Percentiles rank a stretch among this genome's conserved stretches.
These are phyloP conservation scores for Epizoanthus rinbou DNA, from an alignment of 92 coral and sea anemone species.

Conservation along the genomic window DNA sequence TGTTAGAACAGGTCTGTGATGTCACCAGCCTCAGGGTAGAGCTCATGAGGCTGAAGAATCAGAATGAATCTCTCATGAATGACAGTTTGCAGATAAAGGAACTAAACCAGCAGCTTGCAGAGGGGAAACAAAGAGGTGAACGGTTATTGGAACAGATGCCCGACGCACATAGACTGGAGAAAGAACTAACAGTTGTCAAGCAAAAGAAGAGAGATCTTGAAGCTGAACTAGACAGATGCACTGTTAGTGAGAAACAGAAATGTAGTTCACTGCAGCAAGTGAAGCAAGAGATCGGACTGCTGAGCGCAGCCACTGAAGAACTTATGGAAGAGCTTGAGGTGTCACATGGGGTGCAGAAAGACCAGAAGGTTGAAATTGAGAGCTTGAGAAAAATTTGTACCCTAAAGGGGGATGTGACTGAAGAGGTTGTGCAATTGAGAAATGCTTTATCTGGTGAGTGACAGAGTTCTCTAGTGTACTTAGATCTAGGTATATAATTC, in stretches of 20 bases:
- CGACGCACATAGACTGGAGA: not conserved
- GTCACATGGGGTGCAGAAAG: conserved; percentile 85
- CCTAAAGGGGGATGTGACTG: conserved; percentile 78
- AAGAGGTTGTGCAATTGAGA: conserved; percentile 81
- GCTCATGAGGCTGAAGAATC: no score
- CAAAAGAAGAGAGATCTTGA: conserved; percentile 47
- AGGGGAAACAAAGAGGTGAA: conserved; percentile 19
- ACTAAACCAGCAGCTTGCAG: conserved; percentile 52
- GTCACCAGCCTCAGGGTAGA: not conserved
- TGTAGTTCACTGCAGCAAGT: conserved; percentile 76
- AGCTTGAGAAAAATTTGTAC: conserved; percentile 83
- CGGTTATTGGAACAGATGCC: conserved; percentile 29
- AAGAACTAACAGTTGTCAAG: not conserved
- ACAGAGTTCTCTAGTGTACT: no score
- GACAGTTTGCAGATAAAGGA: not conserved
- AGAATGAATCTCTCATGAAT: no score
- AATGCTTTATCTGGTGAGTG: conserved; percentile 83
- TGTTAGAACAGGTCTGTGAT: not conserved
- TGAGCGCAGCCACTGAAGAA: conserved; percentile 85
- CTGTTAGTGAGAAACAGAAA: conserved; percentile 60
- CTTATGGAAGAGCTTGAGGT: conserved; percentile 94
- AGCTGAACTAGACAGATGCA: conserved; percentile 46
- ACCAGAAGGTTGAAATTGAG: conserved; percentile 89
- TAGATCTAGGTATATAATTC: not conserved
- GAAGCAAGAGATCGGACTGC: conserved; percentile 72